Evolutionary conservation across 2,888 invertebrate genomes (phyloP), one percentile per base, ranked within the genome.

Genomic region (Sipha maydis): DNA sequence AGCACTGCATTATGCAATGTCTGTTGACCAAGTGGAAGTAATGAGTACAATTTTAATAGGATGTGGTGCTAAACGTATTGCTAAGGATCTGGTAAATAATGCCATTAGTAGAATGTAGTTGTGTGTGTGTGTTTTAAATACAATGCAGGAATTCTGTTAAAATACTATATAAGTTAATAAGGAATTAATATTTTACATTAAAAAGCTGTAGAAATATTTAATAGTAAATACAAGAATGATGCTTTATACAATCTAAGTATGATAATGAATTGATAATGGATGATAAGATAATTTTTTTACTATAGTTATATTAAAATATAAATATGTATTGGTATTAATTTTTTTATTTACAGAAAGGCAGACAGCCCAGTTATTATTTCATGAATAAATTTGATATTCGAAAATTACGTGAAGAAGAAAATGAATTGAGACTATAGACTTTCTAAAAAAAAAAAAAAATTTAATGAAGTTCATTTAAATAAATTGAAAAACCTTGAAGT

Each of bases 1-100:
- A 21, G 95, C 97, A 1, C 93, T 98, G 56, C 98, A 98, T 92
- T 97, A 97, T 92, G 96, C 97, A 0, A 97, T 97, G 97, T 97
- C 96, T 14, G 94, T 97, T 5, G 96, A 96, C 89, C 95, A 96
- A 90, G 96, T 97, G 89, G 97, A 97, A 92, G 94, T 94, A 19
- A 93, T 97, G 77, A 97, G 96, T 91, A 94, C 95, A 90, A 94
- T 97, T 84, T 93, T 98, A 54, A 96, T 97, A 85, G 94, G 95
- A 91, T 95, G 96, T 19, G 97, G 97, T 61, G 96, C 97, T 73
- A 96, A 95, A 91, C 93, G 97, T 89, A 95, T 96, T 0, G 93
- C 95, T 7, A 97, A 97, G 92, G 97, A 98, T 92, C 93, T 97
- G 91, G 94, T 94, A 91, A 92, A 92, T 91, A 85, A 41, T 41